Evolutionary conservation across 2,113 vertebrate genomes (phyloP).

Genomic region (Chlorodrepanis virens): DNA sequence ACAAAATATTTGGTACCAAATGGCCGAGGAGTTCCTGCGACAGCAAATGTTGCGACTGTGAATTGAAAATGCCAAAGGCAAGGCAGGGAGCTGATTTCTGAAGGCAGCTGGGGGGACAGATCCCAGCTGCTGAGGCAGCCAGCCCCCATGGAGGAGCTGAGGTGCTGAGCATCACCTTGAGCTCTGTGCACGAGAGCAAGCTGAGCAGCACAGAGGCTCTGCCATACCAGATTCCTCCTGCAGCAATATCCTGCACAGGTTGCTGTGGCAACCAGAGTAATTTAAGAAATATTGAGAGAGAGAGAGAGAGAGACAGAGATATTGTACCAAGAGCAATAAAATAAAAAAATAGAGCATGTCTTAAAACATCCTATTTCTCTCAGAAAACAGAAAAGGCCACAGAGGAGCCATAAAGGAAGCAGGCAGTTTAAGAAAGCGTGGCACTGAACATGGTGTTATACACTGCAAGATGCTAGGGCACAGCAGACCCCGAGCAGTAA

Average conservation of each 20-base stretch:
- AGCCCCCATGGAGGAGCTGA: neutral
- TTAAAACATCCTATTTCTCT: neutral
- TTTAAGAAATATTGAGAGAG: slow-evolving; percentile 32
- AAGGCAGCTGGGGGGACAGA: neutral
- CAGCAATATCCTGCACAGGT: slow-evolving; percentile 22
- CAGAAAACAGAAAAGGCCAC: slow-evolving; percentile 1
- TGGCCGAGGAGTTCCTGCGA: neutral
- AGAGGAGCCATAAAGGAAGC: slow-evolving; percentile 1
- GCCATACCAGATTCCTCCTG: neutral
- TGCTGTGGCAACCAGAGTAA: slow-evolving; percentile 59
- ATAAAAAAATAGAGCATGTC: neutral
- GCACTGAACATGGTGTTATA: neutral
- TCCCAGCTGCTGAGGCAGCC: neutral
- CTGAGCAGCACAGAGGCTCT: neutral
- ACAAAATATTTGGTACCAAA: neutral
- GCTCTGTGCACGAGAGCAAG: neutral
- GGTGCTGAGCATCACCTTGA: neutral
- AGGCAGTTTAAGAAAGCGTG: neutral
- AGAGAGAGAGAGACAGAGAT: neutral
- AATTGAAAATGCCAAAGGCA: neutral
- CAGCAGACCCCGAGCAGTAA: neutral
- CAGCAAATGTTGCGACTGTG: neutral
- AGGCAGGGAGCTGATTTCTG: neutral
- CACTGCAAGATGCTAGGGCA: neutral
- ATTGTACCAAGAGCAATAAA: slow-evolving; percentile 19